phyloP scores from a whole-genome alignment of 1,140 invertebrate species.

The Drosophila bipectinata region DNA sequence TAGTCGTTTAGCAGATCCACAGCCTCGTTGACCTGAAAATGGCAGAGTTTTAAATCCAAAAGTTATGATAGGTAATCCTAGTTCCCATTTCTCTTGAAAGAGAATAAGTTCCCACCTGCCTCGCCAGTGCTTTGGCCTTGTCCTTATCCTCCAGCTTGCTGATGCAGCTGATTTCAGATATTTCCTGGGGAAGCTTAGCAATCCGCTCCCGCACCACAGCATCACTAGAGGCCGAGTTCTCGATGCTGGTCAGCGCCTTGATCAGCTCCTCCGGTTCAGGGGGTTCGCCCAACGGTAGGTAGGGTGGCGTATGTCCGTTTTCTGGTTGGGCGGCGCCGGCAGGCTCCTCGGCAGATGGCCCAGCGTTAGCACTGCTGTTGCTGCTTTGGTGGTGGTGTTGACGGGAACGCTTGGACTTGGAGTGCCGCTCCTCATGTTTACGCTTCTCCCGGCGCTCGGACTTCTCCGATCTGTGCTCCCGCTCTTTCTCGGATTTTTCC shows the following conservation, averaged over 20 bases:
- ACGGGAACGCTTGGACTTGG: conserved; percentile 56
- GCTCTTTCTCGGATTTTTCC: conserved; percentile 60
- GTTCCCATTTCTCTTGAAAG: neutral
- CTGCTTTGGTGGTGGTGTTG: conserved; percentile 18
- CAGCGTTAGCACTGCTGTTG: conserved; percentile 86
- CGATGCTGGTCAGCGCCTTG: conserved; percentile 92
- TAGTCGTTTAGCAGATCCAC: conserved; percentile 94
- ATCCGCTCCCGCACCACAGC: conserved; percentile 96
- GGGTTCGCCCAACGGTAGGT: conserved; percentile 91
- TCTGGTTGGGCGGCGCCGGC: conserved; percentile 18
- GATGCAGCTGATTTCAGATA: conserved; percentile 94
- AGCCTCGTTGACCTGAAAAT: conserved; percentile 92
- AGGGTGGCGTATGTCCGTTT: conserved; percentile 87
- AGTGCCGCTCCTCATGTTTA: conserved; percentile 64
- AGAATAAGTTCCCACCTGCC: conserved; percentile 56
- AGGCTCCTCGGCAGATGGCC: conserved; percentile 10
- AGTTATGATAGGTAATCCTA: neutral
- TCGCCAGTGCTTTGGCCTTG: conserved; percentile 71
- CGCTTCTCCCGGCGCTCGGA: conserved; percentile 68
- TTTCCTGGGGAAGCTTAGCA: conserved; percentile 95
- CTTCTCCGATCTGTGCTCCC: conserved; percentile 45
- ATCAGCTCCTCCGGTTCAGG: conserved; percentile 95
- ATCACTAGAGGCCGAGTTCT: conserved; percentile 97
- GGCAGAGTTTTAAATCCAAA: neutral
- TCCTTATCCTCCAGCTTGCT: conserved; percentile 90